Conservation (phyloP, 1,140 invertebrate genomes). For the Drusus annulatus region DNA sequence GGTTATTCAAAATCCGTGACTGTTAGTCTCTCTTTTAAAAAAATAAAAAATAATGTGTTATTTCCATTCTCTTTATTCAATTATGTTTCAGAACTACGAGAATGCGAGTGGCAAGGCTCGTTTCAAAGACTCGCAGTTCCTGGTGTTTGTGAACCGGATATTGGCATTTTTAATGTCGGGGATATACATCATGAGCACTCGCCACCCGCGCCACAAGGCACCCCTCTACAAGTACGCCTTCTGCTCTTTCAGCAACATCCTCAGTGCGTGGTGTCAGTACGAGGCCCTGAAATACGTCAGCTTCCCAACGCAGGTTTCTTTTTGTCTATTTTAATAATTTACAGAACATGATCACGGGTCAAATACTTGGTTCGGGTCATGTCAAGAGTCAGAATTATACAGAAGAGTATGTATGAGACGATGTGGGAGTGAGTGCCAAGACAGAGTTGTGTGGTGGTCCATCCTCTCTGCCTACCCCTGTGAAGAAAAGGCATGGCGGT, state of each 20-base stretch:
- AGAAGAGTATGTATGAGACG: too few relatives aligned
- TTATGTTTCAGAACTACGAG: constrained; percentile 77
- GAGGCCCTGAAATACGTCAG: constrained; percentile 98
- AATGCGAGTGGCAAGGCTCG: constrained; percentile 74
- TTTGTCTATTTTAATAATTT: neutral
- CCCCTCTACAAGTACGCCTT: constrained; percentile 97
- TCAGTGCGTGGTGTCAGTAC: constrained; percentile 99
- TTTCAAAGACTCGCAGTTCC: constrained; percentile 95
- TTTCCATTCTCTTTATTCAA: neutral
- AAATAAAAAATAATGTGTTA: too few relatives aligned
- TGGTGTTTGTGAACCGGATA: constrained; percentile 95
- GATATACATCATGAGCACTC: constrained; percentile 71
- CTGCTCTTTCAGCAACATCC: constrained; percentile 97
- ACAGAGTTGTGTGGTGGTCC: too few relatives aligned
- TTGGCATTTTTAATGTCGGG: constrained; percentile 86
- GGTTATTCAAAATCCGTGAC: too few relatives aligned
- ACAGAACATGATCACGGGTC: too few relatives aligned
- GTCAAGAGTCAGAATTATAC: too few relatives aligned
- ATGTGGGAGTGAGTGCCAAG: too few relatives aligned
- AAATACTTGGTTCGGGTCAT: too few relatives aligned
- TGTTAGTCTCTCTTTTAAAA: too few relatives aligned
- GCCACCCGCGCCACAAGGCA: constrained; percentile 82
- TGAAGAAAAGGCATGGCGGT: too few relatives aligned
- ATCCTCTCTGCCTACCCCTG: too few relatives aligned
- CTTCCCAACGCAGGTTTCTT: constrained; percentile 93